A percentile compares a stretch with the other conserved stretches of the same genome.
Evolutionary conservation across 2,113 vertebrate genomes (phyloP).

Genomic region (Choloepus hoffmanni): DNA sequence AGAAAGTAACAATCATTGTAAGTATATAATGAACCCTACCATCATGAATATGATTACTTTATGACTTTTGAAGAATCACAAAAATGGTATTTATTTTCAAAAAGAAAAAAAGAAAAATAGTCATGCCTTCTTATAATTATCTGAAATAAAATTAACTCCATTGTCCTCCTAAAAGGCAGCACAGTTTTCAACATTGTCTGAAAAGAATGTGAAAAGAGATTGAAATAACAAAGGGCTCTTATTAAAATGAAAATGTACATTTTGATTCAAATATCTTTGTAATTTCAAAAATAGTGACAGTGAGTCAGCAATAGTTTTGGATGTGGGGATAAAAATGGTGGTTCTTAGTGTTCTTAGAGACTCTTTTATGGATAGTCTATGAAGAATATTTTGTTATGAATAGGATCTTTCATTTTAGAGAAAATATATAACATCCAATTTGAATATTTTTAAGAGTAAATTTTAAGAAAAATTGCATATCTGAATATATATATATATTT

Average conservation of each 20-base stretch:
- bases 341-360: not conserved
- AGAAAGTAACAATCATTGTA: not conserved
- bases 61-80: not conserved
- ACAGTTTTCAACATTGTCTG: not conserved
- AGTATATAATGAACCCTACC: not conserved
- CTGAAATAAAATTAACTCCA: not conserved
- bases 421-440: not conserved
- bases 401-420: not conserved
- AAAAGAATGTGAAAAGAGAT: not conserved
- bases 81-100: conserved; percentile 23
- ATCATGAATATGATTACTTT: conserved; percentile 5
- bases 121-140: not conserved
- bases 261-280: conserved; percentile 11
- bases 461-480: not conserved
- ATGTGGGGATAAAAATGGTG: not conserved
- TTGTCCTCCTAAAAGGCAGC: not conserved
- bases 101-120: not conserved
- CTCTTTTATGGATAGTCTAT: not conserved
- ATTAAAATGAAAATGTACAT: not conserved
- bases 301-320: not conserved
- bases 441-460: not conserved
- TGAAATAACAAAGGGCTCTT: not conserved
- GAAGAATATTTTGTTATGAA: not conserved
- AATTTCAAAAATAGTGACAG: conserved; percentile 3
- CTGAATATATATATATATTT: not conserved